A percentile compares a stretch with the other conserved stretches of the same genome.
These are phyloP conservation scores for Choristoneura fumiferana DNA, from an alignment of 1,140 invertebrate genomes.

Conservation along the genomic window DNA sequence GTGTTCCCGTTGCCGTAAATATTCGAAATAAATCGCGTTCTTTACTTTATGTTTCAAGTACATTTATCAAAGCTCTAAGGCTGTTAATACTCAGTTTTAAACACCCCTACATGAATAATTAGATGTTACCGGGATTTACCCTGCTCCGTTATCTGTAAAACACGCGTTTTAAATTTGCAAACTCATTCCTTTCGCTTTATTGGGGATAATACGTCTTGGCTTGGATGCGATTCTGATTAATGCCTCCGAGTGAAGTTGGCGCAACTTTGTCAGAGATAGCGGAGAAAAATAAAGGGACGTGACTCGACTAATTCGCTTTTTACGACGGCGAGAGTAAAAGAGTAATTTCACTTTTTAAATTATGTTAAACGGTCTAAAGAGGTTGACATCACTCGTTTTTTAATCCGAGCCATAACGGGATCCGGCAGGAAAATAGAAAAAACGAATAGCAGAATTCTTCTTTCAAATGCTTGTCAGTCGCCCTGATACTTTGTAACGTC, in stretches of 20 bases:
- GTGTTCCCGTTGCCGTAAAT: conserved; percentile 48
- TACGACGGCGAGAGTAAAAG: conserved; percentile 46
- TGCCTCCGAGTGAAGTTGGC: conserved; percentile 61
- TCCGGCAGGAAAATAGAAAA: conserved; percentile 15
- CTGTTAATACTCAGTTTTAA: conserved; percentile 69
- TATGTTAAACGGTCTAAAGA: conserved; percentile 22
- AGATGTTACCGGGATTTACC: conserved; percentile 70
- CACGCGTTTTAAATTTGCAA: conserved; percentile 74
- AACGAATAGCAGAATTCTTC: conserved; percentile 48
- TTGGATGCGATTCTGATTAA: conserved; percentile 73
- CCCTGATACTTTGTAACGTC: conserved; percentile 37
- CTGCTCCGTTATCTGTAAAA: conserved; percentile 63
- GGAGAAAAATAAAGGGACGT: conserved; percentile 71
- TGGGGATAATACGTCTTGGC: conserved; percentile 73
- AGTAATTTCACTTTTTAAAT: conserved; percentile 41
- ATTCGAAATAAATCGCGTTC: conserved; percentile 62
- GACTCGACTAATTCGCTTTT: conserved; percentile 70
- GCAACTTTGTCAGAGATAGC: conserved; percentile 72
- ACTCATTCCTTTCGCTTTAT: conserved; percentile 75
- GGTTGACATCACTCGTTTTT: conserved; percentile 16
- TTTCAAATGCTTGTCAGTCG: conserved; percentile 59
- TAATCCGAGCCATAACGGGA: not conserved
- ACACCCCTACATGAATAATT: conserved; percentile 77
- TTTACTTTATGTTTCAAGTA: conserved; percentile 61
- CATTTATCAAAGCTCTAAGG: conserved; percentile 63